Evolutionary conservation across 1,140 invertebrate genomes (phyloP), one percentile per base, ranked within the genome.

Genomic region (Drosophila neocordata): DNA sequence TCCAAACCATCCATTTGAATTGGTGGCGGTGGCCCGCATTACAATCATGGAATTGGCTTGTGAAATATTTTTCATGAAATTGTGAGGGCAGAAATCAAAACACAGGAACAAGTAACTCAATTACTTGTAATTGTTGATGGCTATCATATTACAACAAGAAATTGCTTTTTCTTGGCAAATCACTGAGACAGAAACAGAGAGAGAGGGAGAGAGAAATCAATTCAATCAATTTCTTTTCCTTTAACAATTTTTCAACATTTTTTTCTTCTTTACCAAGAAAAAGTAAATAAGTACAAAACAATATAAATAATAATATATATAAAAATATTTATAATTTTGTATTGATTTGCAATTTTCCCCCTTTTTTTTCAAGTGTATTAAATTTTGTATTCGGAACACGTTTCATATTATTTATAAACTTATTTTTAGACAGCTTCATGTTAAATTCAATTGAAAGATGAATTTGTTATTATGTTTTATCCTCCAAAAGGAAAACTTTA

Each of bases 91-190:
- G 53, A 35, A 56, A 56, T 56, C 53, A 56, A 56, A 56, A 56
- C 53, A 56, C 58, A 62, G 37, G 31, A 52, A 37, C 48, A 57
- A 74, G 72, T 27, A 74, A 75, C 72, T 73, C 57, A 75, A 75
- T 75, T 75, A 75, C 48, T 75, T 44, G 15, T 65, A 75, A 75
- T 75, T 62, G 64, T 62, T 13, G 20, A 13, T 20, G 71, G 51
- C 72, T 67, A 74, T 74, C 71, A 51, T 64, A 75, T 75, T 75
- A 62, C 64, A 58, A 75, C 56, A 35, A 31, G 15, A 35, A 56
- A 34, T 55, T 55, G 13, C 13, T 7, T 41, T 41, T 9, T 51
- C 61, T 67, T 55, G 22, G 18, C 58, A 55, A 66, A 77, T 69
- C 64, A 72, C 55, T 58, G 66, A 35, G n/a, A n/a, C n/a, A n/a